phyloP scores from a whole-genome alignment of 53 echinoderm and acorn worm genomes.

The Pentamera pediparva region DNA sequence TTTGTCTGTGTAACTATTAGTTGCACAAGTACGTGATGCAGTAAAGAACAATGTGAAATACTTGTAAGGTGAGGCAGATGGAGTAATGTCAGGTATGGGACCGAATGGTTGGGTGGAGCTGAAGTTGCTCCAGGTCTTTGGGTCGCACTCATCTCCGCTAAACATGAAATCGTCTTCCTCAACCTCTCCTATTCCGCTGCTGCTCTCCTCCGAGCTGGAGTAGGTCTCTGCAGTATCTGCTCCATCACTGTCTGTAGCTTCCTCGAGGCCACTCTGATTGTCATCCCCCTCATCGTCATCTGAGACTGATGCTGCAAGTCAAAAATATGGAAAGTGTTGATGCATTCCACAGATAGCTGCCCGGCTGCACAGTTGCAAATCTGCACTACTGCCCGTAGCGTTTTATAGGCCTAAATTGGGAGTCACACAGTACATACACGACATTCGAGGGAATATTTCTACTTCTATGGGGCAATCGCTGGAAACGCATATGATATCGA shows the following conservation, averaged over 20 bases:
- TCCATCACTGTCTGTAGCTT: not conserved
- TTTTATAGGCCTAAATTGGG: not conserved
- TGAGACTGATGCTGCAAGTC: not conserved
- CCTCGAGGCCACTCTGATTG: not conserved
- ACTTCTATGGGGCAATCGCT: too few species aligned
- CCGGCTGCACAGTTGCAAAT: not conserved
- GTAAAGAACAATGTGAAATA: not conserved
- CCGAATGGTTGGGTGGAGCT: not conserved
- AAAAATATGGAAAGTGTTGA: not conserved
- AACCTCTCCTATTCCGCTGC: not conserved
- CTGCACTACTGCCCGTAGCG: not conserved
- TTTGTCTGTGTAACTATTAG: not conserved
- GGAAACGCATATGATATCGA: too few species aligned
- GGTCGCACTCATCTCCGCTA: not conserved
- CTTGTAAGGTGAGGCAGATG: not conserved
- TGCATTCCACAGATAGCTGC: not conserved
- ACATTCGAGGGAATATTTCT: too few species aligned
- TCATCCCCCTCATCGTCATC: not conserved
- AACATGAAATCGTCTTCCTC: not conserved
- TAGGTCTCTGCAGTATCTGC: not conserved
- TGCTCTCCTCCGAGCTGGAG: constrained; percentile 1
- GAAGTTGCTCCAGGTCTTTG: not conserved
- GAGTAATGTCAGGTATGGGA: not conserved
- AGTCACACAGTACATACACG: not conserved
- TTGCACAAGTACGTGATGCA: not conserved